phyloP scores from a whole-genome alignment of 2,797 vertebrate species.

The Cirrhinus mrigala region DNA sequence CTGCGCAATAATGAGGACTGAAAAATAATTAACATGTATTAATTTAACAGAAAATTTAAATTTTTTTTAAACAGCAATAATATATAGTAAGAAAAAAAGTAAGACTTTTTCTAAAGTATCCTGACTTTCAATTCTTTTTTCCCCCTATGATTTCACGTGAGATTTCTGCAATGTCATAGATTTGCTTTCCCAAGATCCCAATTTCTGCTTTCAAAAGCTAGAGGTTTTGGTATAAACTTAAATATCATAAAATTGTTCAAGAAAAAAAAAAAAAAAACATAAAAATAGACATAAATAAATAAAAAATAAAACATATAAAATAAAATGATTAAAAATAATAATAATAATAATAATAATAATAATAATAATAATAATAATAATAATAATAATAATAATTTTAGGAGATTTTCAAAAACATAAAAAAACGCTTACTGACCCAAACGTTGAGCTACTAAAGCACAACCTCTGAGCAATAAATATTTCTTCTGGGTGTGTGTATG shows the following conservation, averaged over 20 bases:
- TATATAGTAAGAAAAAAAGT: background rate
- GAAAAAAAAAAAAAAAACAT: too few species aligned
- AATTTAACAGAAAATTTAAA: background rate
- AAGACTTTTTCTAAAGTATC: background rate
- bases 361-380: too few species aligned
- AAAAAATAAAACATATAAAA: too few species aligned
- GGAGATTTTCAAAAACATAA: background rate
- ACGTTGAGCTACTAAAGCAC: background rate
- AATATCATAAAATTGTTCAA: background rate
- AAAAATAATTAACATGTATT: background rate
- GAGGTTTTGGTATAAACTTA: background rate
- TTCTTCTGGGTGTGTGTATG: slow-evolving; percentile 14
- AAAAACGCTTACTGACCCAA: background rate
- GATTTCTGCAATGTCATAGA: background rate
- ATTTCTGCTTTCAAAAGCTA: background rate
- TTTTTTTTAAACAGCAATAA: background rate
- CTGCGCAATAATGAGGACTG: background rate
- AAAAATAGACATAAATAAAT: background rate
- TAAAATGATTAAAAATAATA: too few species aligned
- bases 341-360: background rate
- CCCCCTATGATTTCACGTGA: background rate
- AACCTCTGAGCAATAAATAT: background rate
- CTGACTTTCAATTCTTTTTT: background rate
- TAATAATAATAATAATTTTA: background rate
- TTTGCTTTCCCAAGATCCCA: background rate